Base-by-base conservation (phyloP, 2,113 vertebrate species). In the Callithrix jacchus region DNA sequence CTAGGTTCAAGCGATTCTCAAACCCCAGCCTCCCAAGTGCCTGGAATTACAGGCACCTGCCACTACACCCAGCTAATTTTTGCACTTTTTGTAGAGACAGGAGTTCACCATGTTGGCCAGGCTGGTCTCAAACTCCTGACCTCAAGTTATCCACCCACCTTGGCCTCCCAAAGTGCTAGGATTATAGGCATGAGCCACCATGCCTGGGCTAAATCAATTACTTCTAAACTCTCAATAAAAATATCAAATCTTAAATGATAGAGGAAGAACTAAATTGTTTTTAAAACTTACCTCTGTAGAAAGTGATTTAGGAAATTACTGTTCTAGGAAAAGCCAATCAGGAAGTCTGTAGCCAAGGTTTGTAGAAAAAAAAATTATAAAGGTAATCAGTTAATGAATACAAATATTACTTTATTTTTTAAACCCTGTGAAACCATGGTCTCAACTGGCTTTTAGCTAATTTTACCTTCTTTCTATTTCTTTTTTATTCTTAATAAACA, bases 221-320 rank as follows among this genome's bases (percentile, higher is more conserved):
- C 70, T 88, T 96, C n/a, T 76, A 91, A 84, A 83, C 25, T 61
- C 54, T 74, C 45, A 70, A 42, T 68, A 30, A 70, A 70, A 96
- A 61, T n/a, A 18, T 77, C 54, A 13, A 64, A 32, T 47, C 32
- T 92, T 70, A 5, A n/a, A 58, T 52, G 8, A 12, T 58, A 87
- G 17, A 70, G 71, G 56, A 85, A 74, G 6, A 82, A 83, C 20
- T 87, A 12, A 58, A 35, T 16, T 6, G 64, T 47, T 82, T 10
- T 68, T 3, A 5, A 47, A 64, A 64, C 61, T 58, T 81, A 1
- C 68, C 23, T 77, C 32, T 80, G 27, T 18, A 66, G 61, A 90
- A 87, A 95, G 32, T 49, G 3, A 61, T 92, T 90, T 84, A 42
- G 3, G 88, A 82, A 92, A 58, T 42, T 92, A 16, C 21, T 83